phyloP scores from a whole-genome alignment of 1,140 invertebrate species.

The Andricus grossulariae region DNA sequence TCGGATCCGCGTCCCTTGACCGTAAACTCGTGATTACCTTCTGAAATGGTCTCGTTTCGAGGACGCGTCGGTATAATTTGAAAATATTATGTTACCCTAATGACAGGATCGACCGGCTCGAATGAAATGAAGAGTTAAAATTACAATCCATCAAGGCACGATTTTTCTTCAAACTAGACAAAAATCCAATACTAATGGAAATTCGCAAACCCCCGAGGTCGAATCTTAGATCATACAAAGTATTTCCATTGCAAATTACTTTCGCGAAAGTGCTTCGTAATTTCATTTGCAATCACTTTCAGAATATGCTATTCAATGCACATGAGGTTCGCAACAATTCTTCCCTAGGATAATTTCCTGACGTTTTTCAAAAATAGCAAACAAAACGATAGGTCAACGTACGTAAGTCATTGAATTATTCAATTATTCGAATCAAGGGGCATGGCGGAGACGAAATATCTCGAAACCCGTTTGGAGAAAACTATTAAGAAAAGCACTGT shows the following conservation, averaged over 20 bases:
- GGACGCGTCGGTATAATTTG: constrained; percentile 15
- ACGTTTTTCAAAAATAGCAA: neutral
- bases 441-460: neutral
- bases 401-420: neutral
- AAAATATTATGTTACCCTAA: constrained; percentile 18
- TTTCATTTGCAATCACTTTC: constrained; percentile 2
- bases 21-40: constrained; percentile 14
- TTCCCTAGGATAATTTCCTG: neutral
- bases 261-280: neutral
- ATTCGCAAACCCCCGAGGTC: neutral
- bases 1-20: neutral
- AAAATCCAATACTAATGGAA: neutral
- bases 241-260: constrained; percentile 10
- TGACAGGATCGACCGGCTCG: neutral
- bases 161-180: neutral
- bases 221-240: neutral
- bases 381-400: neutral
- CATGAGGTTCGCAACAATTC: neutral
- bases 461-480: neutral
- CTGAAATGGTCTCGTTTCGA: constrained; percentile 2
- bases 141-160: neutral
- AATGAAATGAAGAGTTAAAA: constrained; percentile 15
- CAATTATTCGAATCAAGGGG: neutral
- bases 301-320: neutral
- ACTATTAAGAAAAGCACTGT: constrained; percentile 7